Percentiles rank a stretch among this genome's conserved stretches.
phyloP scores from a whole-genome alignment of 2,888 invertebrate species.

The Unio pictorum region DNA sequence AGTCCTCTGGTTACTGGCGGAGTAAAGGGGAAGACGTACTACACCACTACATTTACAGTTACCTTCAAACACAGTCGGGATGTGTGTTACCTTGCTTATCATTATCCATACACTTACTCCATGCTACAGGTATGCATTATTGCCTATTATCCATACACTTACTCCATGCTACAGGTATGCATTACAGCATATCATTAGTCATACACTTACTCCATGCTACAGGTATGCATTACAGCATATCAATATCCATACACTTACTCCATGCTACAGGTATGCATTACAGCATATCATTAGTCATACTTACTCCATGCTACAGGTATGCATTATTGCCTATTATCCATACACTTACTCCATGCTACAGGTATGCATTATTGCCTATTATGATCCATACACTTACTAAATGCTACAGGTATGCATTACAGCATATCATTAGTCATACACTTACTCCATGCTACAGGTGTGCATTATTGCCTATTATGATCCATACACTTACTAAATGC shows the following conservation, averaged over 20 bases:
- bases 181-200: background rate
- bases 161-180: background rate
- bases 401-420: conserved; percentile 78
- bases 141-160: background rate
- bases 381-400: conserved; percentile 75
- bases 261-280: background rate
- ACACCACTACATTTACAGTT: conserved; percentile 85
- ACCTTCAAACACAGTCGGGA: conserved; percentile 83
- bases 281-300: too few relatives aligned
- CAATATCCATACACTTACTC: background rate
- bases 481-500: conserved; percentile 86
- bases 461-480: conserved; percentile 83
- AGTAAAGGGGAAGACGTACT: conserved; percentile 74
- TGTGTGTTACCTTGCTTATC: conserved; percentile 88
- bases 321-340: conserved; percentile 17
- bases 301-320: conserved; percentile 83
- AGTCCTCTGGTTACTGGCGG: conserved; percentile 71
- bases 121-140: conserved; percentile 78
- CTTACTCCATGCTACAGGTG: background rate
- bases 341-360: background rate
- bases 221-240: conserved; percentile 74
- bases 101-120: conserved; percentile 89
- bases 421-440: background rate
- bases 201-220: conserved; percentile 78
- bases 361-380: too few relatives aligned